Evolutionary conservation across 2,797 vertebrate genomes (phyloP).

Genomic region (Pangasius krempfi): DNA sequence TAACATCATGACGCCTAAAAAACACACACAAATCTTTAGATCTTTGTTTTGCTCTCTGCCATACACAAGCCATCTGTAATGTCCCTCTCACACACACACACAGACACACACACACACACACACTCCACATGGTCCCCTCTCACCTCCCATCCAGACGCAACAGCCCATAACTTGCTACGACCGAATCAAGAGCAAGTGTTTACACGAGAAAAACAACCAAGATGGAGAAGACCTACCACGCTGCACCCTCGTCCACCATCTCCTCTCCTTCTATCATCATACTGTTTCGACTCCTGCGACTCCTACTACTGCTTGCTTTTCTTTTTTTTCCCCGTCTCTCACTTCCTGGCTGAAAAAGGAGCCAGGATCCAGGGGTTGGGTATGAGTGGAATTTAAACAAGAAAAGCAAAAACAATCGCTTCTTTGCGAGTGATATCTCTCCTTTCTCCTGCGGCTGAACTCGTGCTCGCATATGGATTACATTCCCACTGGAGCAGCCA

Average conservation of each 20-base stretch:
- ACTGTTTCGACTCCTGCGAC: background rate
- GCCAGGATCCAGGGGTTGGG: conserved; percentile 59
- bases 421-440: conserved; percentile 59
- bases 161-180: conserved; percentile 36
- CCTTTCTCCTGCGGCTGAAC: conserved; percentile 57
- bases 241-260: conserved; percentile 34
- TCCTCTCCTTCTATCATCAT: conserved; percentile 41
- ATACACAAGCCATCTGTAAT: conserved; percentile 32
- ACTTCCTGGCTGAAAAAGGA: conserved; percentile 47
- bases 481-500: conserved; percentile 62
- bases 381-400: conserved; percentile 69
- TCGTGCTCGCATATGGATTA: conserved; percentile 66
- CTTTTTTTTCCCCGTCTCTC: conserved; percentile 18
- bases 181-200: conserved; percentile 17
- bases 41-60: conserved; percentile 22
- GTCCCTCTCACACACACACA: conserved; percentile 29
- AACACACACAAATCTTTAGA: background rate
- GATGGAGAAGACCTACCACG: conserved; percentile 50
- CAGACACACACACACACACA: conserved; percentile 40
- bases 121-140: conserved; percentile 40
- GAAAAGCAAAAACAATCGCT: conserved; percentile 62
- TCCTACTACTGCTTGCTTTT: background rate
- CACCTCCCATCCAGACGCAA: conserved; percentile 33
- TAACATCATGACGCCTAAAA: conserved; percentile 30
- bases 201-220: conserved; percentile 7